Evolutionary conservation across 2,797 vertebrate genomes (phyloP), one percentile per base, ranked within the genome.

Genomic region (Sphaeramia orbicularis): DNA sequence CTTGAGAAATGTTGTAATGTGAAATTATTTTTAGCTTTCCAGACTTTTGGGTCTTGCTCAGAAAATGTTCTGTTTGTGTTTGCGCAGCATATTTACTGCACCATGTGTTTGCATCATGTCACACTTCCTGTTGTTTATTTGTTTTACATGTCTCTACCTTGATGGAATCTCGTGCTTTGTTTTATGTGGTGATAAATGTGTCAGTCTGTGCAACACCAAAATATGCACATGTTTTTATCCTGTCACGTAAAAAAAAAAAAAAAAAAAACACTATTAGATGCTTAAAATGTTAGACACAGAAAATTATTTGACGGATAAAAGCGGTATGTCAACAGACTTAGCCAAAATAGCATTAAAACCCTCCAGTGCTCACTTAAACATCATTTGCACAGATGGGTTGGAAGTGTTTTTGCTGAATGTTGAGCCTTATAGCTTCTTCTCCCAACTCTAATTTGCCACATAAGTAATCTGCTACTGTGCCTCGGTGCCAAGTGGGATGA

Each of bases 31-130:
- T 63, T 16, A 68, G 35, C 61, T 41, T 62, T 59, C 65, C 52
- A 15, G 64, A 58, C 71, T 52, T 53, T 66, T 70, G 27, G 12
- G 10, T 65, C 36, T 12, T 38, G 47, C 47, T 65, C 15, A 58
- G 48, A 71, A 38, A 32, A 19, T 11, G 35, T 56, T 75, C 40
- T 51, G 43, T 66, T 65, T 75, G 49, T 60, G 50, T 43, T 67
- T 24, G 51, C 57, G 38, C 12, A 19, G 41, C 61, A 49, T 40
- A 51, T 49, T 38, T 24, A n/a, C 45, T 27, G 32, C 49, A 41
- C 76, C 81, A 84, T 86, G 81, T 86, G 73, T 67, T 74, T 75
- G 66, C 56, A 7, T 73, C 62, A 36, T 54, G 67, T 63, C 45
- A 56, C 57, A 48, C 69, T 18, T 65, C 44, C 42, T 70, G 61